phyloP scores from a whole-genome alignment of 1,140 invertebrate genomes.

The Drosophila littoralis region DNA sequence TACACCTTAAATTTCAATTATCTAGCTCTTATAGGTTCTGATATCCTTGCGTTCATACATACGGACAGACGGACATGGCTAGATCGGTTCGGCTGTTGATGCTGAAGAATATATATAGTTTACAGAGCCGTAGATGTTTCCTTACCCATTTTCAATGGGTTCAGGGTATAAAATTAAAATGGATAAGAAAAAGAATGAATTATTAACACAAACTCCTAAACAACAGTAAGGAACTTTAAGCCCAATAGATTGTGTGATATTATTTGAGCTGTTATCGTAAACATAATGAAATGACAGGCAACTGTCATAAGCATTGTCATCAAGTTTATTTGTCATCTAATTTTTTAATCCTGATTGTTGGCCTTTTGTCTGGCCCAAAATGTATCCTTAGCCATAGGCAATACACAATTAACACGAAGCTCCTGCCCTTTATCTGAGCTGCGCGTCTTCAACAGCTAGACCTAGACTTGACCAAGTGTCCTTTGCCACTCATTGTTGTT shows the following conservation, averaged over 20 bases:
- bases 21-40: too few species aligned
- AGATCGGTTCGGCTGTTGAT: too few species aligned
- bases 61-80: too few species aligned
- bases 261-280: neutral
- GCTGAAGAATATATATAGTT: too few species aligned
- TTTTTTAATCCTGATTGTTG: neutral
- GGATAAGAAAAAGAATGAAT: too few species aligned
- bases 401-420: constrained; percentile 36
- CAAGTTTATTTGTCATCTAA: constrained; percentile 5
- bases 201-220: neutral
- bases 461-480: constrained; percentile 23
- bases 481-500: constrained; percentile 1
- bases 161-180: too few species aligned
- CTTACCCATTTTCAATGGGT: too few species aligned
- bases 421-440: constrained; percentile 8
- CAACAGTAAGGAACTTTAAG: neutral
- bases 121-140: too few species aligned
- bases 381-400: constrained; percentile 11
- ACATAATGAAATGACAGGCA: neutral
- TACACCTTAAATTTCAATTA: too few species aligned
- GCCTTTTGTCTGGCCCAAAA: constrained; percentile 3
- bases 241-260: neutral
- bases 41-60: too few species aligned
- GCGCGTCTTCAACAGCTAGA: constrained; percentile 32
- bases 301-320: neutral